These are phyloP conservation scores for Meteorus sp. DNA, from an alignment of 1,140 invertebrate genomes.

Conservation along the genomic window DNA sequence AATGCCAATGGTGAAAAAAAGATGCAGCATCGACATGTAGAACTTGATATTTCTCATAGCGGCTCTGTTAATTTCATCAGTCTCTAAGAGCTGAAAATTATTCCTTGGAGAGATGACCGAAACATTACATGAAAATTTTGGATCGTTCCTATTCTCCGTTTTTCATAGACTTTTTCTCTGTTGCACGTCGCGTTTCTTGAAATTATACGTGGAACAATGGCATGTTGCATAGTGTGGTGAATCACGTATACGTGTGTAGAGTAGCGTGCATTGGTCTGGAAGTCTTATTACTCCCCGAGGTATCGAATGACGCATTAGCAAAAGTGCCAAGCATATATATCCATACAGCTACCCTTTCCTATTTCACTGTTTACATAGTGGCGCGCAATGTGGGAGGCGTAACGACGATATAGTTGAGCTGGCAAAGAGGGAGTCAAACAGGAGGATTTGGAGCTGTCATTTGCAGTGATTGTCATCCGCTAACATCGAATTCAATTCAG, in stretches of 20 bases:
- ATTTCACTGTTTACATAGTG: neutral
- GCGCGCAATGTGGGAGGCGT: neutral
- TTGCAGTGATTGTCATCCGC: slow-evolving; percentile 36
- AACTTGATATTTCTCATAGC: neutral
- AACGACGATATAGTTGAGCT: too few relatives aligned
- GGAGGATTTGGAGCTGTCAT: slow-evolving; percentile 28
- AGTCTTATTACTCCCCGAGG: slow-evolving; percentile 6
- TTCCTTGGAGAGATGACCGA: too few relatives aligned
- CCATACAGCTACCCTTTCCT: neutral
- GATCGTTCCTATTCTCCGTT: too few relatives aligned
- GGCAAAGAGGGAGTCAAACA: too few relatives aligned
- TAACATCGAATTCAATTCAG: slow-evolving; percentile 33
- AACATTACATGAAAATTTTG: too few relatives aligned
- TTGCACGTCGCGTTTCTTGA: too few relatives aligned
- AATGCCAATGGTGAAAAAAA: slow-evolving; percentile 4
- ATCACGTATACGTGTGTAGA: too few relatives aligned
- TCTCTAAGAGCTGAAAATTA: too few relatives aligned
- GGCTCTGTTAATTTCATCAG: too few relatives aligned
- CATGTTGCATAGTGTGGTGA: too few relatives aligned
- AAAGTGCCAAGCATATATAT: slow-evolving; percentile 1
- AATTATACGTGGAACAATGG: too few relatives aligned
- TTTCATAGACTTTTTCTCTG: too few relatives aligned
- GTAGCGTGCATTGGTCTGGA: neutral
- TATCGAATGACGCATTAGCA: slow-evolving; percentile 1
- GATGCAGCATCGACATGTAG: neutral